These are phyloP conservation scores for Xylota segnis DNA, from an alignment of 2,888 invertebrate genomes.

Conservation along the genomic window DNA sequence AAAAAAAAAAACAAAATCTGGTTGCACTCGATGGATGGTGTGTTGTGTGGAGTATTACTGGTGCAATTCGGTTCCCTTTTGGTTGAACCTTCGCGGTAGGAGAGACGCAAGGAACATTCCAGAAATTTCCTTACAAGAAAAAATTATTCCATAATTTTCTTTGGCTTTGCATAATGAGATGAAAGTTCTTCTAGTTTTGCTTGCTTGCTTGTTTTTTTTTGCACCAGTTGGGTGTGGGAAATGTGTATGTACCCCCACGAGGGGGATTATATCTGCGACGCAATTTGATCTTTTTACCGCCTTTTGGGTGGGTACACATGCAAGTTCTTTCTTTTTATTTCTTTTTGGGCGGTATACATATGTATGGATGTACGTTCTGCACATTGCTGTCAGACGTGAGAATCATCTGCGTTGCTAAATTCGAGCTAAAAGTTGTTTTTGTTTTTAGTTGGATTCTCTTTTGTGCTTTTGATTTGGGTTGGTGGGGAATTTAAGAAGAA, in stretches of 20 bases:
- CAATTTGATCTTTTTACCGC: conserved; percentile 43
- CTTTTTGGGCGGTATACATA: not conserved
- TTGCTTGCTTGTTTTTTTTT: conserved; percentile 4
- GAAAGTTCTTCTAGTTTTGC: too few relatives aligned
- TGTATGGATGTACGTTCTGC: not conserved
- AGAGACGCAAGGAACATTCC: conserved; percentile 18
- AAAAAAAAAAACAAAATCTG: not conserved
- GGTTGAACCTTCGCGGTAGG: conserved; percentile 1
- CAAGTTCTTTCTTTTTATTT: conserved; percentile 5
- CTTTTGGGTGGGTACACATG: conserved; percentile 48
- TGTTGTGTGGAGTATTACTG: not conserved
- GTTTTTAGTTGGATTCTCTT: conserved; percentile 29
- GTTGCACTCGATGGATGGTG: not conserved
- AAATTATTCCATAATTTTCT: conserved; percentile 6
- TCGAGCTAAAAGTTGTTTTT: conserved; percentile 17
- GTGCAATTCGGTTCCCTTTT: conserved; percentile 1
- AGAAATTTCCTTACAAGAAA: conserved; percentile 23
- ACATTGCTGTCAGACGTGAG: too few relatives aligned
- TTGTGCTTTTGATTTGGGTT: not conserved
- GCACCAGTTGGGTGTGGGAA: not conserved
- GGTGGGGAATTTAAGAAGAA: not conserved
- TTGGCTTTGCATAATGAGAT: not conserved
- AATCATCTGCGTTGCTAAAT: conserved; percentile 20
- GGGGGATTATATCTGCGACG: conserved; percentile 30
- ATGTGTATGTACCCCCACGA: conserved; percentile 1